Conservation (phyloP, 2,888 invertebrate genomes). For the Cantharis rustica region DNA sequence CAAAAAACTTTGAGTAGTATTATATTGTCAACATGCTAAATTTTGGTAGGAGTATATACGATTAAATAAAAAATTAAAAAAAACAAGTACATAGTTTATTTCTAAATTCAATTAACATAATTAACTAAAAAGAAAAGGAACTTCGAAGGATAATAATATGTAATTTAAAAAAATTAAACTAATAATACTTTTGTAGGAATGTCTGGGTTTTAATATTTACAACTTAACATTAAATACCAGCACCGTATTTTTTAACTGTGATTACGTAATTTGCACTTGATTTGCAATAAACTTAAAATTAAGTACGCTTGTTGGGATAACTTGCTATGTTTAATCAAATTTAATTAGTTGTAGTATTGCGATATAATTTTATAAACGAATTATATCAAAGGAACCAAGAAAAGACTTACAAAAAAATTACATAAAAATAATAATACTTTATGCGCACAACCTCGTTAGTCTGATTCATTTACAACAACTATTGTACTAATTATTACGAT, state of each 20-base stretch:
- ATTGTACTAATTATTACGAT: constrained; percentile 8
- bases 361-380: neutral
- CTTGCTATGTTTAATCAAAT: neutral
- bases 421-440: constrained; percentile 43
- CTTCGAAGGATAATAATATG: constrained; percentile 29
- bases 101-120: neutral
- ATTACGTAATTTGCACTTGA: neutral
- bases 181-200: constrained; percentile 58
- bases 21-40: constrained; percentile 18
- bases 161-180: constrained; percentile 43
- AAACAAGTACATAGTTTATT: neutral
- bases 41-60: neutral
- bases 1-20: constrained; percentile 6
- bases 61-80: neutral
- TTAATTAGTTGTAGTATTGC: neutral
- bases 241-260: constrained; percentile 43
- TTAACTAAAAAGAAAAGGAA: constrained; percentile 23
- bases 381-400: neutral
- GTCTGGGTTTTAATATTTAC: constrained; percentile 52
- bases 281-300: neutral
- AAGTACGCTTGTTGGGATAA: neutral
- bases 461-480: constrained; percentile 12
- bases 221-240: constrained; percentile 52
- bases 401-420: constrained; percentile 3
- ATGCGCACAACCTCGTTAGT: constrained; percentile 46